Percentiles rank a stretch among this genome's conserved stretches.
These are phyloP conservation scores for Drosophila pegasa DNA, from an alignment of 2,888 invertebrate genomes.

Conservation along the genomic window DNA sequence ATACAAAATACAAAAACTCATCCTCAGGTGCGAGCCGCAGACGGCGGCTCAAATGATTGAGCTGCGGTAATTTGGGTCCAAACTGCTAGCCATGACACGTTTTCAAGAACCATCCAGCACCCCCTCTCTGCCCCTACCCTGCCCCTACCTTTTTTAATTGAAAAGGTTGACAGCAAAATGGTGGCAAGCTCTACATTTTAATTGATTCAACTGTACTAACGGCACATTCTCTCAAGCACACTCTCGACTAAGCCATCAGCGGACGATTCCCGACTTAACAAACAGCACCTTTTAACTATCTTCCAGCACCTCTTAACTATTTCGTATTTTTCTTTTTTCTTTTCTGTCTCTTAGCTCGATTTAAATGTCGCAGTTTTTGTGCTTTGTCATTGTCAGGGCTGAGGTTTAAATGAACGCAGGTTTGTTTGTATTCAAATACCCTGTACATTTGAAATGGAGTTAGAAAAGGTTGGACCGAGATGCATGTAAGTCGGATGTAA, in stretches of 20 bases:
- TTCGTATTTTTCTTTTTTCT: neutral
- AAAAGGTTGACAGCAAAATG: conserved; percentile 55
- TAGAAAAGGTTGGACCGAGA: neutral
- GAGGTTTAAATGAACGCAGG: conserved; percentile 44
- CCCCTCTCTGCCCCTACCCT: neutral
- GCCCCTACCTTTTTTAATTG: conserved; percentile 44
- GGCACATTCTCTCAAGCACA: conserved; percentile 62
- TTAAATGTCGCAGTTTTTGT: conserved; percentile 66
- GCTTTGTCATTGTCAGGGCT: conserved; percentile 66
- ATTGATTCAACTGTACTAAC: conserved; percentile 78
- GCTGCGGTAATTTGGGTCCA: conserved; percentile 69
- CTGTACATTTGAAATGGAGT: neutral
- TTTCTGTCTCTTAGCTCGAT: conserved; percentile 38
- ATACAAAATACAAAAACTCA: conserved; percentile 27
- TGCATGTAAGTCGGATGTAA: too few species aligned
- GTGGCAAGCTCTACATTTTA: conserved; percentile 47
- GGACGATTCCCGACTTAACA: conserved; percentile 4
- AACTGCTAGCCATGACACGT: conserved; percentile 73
- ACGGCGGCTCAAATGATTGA: conserved; percentile 49
- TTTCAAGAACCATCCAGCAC: conserved; percentile 31
- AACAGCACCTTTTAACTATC: conserved; percentile 24
- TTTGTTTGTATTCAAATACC: conserved; percentile 20
- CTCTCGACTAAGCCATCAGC: conserved; percentile 20
- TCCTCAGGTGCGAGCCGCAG: conserved; percentile 53
- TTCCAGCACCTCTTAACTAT: conserved; percentile 31